Conservation (phyloP, 2,888 invertebrate genomes). For the Unio delphinus region DNA sequence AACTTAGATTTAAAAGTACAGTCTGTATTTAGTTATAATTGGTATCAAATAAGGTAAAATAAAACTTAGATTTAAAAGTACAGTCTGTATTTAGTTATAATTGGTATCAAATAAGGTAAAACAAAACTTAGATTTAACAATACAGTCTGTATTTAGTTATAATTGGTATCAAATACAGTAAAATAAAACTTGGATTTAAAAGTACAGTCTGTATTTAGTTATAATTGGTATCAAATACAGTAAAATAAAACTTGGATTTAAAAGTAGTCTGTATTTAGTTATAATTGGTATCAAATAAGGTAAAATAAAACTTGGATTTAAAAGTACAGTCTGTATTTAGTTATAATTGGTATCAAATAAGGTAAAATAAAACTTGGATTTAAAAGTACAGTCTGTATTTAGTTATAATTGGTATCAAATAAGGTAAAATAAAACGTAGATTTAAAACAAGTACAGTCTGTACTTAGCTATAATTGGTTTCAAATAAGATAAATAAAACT, state of each 20-base stretch:
- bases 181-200: constrained; percentile 3
- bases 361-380: constrained; percentile 65
- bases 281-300: constrained; percentile 87
- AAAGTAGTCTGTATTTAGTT: constrained; percentile 79
- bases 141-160: constrained; percentile 83
- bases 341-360: constrained; percentile 88
- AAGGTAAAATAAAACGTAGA: constrained; percentile 70
- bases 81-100: constrained; percentile 84
- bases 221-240: constrained; percentile 87
- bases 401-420: constrained; percentile 89
- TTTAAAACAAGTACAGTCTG: constrained; percentile 72
- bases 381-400: constrained; percentile 76
- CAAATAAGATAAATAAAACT: constrained; percentile 76
- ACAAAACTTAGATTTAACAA: constrained; percentile 73
- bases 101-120: constrained; percentile 84
- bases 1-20: no score
- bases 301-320: constrained; percentile 48
- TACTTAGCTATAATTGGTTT: constrained; percentile 88
- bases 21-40: constrained; percentile 85
- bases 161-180: constrained; percentile 86
- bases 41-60: constrained; percentile 82
- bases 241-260: constrained; percentile 48
- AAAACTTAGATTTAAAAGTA: constrained; percentile 73
- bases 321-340: constrained; percentile 77
- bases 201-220: constrained; percentile 79